Evolutionary conservation across 2,797 vertebrate species (phyloP).

Genomic region (Typhlichthys eigenmanni): DNA sequence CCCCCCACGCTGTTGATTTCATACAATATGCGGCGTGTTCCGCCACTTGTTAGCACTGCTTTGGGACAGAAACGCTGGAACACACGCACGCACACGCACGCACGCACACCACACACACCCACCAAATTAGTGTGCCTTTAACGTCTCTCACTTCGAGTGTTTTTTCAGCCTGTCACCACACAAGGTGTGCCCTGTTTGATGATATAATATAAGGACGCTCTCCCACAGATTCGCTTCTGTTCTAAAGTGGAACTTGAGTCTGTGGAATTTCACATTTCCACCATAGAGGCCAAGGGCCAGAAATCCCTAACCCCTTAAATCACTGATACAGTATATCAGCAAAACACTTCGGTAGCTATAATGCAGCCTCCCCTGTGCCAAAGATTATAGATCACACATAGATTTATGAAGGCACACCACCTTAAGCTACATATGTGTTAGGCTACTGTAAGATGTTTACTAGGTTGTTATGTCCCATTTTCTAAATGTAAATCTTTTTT

Average conservation of each 20-base stretch:
- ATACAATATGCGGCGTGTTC: neutral
- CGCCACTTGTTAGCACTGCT: slow-evolving; percentile 7
- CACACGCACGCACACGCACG: slow-evolving; percentile 7
- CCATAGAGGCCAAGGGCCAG: slow-evolving; percentile 30
- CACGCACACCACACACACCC: neutral
- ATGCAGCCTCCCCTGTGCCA: slow-evolving; percentile 34
- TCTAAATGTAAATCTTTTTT: too few species aligned
- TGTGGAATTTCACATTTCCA: slow-evolving; percentile 16
- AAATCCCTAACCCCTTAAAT: slow-evolving; percentile 58
- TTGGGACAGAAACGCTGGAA: neutral
- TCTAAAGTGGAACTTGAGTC: slow-evolving; percentile 21
- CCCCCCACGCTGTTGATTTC: slow-evolving; percentile 15
- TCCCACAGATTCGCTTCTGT: slow-evolving; percentile 9
- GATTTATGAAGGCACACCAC: slow-evolving; percentile 59
- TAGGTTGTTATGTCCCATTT: too few species aligned
- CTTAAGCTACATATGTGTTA: slow-evolving; percentile 34
- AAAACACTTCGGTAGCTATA: slow-evolving; percentile 56
- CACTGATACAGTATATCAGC: slow-evolving; percentile 46
- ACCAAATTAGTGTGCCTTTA: neutral
- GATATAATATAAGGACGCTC: slow-evolving; percentile 27
- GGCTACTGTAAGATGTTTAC: slow-evolving; percentile 1
- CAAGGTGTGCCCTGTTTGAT: slow-evolving; percentile 23
- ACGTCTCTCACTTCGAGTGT: slow-evolving; percentile 25
- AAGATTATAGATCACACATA: slow-evolving; percentile 73
- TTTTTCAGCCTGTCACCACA: slow-evolving; percentile 16